These are phyloP conservation scores for Bombus polaris DNA, from an alignment of 1,140 invertebrate genomes.

Conservation along the genomic window DNA sequence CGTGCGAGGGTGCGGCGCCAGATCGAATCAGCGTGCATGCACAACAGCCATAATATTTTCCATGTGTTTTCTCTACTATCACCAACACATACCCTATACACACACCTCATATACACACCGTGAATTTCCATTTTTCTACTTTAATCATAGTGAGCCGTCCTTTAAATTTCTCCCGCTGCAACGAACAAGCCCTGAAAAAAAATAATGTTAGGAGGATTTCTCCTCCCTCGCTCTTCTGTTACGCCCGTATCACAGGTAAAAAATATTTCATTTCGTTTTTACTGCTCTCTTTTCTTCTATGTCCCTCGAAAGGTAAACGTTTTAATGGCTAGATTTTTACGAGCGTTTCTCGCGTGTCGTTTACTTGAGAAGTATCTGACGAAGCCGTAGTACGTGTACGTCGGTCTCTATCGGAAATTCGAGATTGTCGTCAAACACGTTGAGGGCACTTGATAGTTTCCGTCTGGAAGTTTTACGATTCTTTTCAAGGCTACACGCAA, in stretches of 20 bases:
- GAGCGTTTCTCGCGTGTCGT: slow-evolving; percentile 36
- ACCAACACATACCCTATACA: neutral
- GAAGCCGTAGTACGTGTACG: slow-evolving; percentile 4
- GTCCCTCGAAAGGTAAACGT: neutral
- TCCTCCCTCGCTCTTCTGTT: neutral
- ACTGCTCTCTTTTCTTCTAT: neutral
- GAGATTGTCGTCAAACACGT: slow-evolving; percentile 58
- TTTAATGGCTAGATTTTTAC: slow-evolving; percentile 50
- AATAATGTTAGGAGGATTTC: slow-evolving; percentile 2
- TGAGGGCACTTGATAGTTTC: slow-evolving; percentile 49
- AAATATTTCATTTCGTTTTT: slow-evolving; percentile 8
- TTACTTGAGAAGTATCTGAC: slow-evolving; percentile 27
- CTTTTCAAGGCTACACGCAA: slow-evolving; percentile 44
- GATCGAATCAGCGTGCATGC: slow-evolving; percentile 76
- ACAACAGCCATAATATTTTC: slow-evolving; percentile 74
- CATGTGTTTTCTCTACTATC: slow-evolving; percentile 62
- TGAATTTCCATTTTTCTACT: slow-evolving; percentile 42
- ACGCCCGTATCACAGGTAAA: neutral
- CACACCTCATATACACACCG: neutral
- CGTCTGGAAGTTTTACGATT: slow-evolving; percentile 49
- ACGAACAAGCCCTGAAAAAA: slow-evolving; percentile 2
- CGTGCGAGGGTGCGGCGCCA: slow-evolving; percentile 75
- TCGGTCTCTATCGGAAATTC: slow-evolving; percentile 50
- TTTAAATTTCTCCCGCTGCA: slow-evolving; percentile 45
- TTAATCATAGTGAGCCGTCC: slow-evolving; percentile 48